A percentile compares a stretch with the other conserved stretches of the same genome.
Evolutionary conservation across 1,140 invertebrate genomes (phyloP).

Genomic region (Drosophila burlai): DNA sequence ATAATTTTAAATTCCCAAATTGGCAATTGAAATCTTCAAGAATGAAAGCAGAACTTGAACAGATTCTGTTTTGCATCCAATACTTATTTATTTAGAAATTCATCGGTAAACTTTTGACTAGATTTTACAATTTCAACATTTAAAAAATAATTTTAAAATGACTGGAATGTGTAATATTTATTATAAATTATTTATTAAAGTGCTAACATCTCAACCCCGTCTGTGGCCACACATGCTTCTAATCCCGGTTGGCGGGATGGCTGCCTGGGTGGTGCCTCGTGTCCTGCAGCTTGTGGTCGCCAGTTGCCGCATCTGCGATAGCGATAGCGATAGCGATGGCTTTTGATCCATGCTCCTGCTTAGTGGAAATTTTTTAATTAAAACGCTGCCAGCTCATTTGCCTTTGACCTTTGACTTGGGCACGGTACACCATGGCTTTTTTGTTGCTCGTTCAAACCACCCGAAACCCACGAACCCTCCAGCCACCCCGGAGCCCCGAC

Average conservation of each 20-base stretch:
- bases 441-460: conserved; percentile 1
- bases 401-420: conserved; percentile 65
- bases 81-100: neutral
- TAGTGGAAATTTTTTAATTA: conserved; percentile 75
- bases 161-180: neutral
- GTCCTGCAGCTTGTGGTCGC: conserved; percentile 75
- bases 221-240: conserved; percentile 27
- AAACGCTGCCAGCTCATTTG: conserved; percentile 64
- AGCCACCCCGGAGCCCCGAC: conserved; percentile 25
- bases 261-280: conserved; percentile 16
- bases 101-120: too few relatives aligned
- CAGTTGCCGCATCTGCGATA: conserved; percentile 72
- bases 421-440: conserved; percentile 14
- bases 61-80: neutral
- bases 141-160: neutral
- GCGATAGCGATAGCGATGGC: conserved; percentile 75
- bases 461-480: neutral
- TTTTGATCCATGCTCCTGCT: conserved; percentile 69
- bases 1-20: neutral
- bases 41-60: neutral
- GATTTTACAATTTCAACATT: neutral
- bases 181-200: neutral
- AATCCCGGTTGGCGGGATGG: conserved; percentile 33
- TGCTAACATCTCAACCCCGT: neutral
- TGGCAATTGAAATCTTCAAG: neutral